A percentile compares a stretch with the other conserved stretches of the same genome.
phyloP scores from a whole-genome alignment of 2,113 vertebrate genomes.

The Eptesicus fuscus region DNA sequence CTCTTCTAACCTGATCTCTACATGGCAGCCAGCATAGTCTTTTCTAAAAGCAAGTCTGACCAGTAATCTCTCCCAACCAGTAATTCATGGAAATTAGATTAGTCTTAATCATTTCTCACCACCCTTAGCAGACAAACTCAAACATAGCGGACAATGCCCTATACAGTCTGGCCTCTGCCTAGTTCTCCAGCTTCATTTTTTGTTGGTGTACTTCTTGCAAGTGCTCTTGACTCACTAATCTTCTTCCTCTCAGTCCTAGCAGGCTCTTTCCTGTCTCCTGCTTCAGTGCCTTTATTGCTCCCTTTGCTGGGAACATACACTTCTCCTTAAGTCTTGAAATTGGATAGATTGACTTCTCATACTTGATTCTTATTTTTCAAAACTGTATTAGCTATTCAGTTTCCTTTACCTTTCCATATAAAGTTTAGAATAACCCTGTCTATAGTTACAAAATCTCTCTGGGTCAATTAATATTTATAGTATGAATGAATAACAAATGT shows the following conservation, averaged over 20 bases:
- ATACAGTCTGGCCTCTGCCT: neutral
- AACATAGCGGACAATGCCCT: neutral
- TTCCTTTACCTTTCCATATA: neutral
- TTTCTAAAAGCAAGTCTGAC: neutral
- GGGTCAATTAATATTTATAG: neutral
- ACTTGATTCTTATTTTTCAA: neutral
- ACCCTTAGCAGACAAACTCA: neutral
- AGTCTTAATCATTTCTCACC: neutral
- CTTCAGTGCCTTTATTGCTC: neutral
- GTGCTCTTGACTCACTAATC: neutral
- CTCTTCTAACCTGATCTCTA: neutral
- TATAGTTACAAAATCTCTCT: neutral
- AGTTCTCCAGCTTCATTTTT: neutral
- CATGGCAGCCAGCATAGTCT: neutral
- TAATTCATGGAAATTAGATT: neutral
- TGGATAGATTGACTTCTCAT: neutral
- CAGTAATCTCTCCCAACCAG: neutral
- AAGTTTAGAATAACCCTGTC: constrained; percentile 3
- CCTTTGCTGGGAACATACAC: neutral
- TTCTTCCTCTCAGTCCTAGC: neutral
- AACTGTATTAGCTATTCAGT: neutral
- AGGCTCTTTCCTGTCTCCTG: neutral
- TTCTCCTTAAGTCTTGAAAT: neutral
- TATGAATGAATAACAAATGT: neutral
- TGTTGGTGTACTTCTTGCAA: neutral